Conservation (phyloP, 2,113 vertebrate genomes). For the Prinia subflava region DNA sequence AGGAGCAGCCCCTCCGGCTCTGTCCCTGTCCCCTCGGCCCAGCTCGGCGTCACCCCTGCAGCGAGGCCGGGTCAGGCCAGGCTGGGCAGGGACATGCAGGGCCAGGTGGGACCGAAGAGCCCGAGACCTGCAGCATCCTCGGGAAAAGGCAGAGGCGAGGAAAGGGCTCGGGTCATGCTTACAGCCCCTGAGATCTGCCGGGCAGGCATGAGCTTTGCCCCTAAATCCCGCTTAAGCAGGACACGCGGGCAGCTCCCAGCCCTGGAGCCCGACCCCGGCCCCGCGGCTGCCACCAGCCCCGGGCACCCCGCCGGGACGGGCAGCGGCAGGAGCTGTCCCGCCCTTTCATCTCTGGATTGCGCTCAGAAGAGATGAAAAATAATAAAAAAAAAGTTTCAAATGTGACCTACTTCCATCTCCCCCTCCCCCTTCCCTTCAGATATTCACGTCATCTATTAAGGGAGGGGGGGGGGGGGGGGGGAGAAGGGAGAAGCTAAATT, state of each 20-base stretch:
- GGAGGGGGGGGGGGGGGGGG: background rate
- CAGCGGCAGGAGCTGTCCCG: background rate
- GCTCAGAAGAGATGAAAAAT: slow-evolving; percentile 18
- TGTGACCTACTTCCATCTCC: slow-evolving; percentile 58
- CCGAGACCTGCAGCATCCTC: background rate
- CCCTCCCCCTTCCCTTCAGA: slow-evolving; percentile 43
- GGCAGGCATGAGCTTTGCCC: background rate
- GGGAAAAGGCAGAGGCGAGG: background rate
- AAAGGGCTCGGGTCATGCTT: background rate
- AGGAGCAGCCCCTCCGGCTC: background rate
- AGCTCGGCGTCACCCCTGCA: background rate
- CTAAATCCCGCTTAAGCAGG: background rate
- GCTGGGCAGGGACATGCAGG: background rate
- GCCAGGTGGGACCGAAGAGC: background rate
- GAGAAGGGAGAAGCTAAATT: slow-evolving; percentile 43
- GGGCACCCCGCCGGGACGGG: background rate
- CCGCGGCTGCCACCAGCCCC: background rate
- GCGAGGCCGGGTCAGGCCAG: background rate
- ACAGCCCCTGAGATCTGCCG: background rate
- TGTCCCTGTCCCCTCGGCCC: background rate
- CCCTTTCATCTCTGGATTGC: background rate
- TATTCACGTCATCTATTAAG: slow-evolving; percentile 56
- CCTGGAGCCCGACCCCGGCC: background rate
- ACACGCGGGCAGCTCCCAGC: background rate
- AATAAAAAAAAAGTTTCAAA: slow-evolving; percentile 43